A percentile compares a stretch with the other conserved stretches of the same genome.
phyloP scores from a whole-genome alignment of 2,888 invertebrate genomes.

The Herminia tarsipennalis region DNA sequence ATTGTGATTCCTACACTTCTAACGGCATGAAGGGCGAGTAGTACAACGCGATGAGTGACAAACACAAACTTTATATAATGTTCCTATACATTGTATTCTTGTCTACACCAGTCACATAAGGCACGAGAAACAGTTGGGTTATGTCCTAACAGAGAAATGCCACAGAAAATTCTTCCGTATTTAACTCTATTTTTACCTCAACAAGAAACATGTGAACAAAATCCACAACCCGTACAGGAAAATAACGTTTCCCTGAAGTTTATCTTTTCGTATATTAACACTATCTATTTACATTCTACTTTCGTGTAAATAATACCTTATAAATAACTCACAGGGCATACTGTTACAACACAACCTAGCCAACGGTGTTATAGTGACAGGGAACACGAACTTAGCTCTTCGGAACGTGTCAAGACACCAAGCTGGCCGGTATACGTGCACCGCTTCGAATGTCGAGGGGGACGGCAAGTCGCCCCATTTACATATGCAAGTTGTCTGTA shows the following conservation, averaged over 20 bases:
- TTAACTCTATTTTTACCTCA: too few species aligned
- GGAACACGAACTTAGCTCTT: conserved; percentile 90
- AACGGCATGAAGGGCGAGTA: too few species aligned
- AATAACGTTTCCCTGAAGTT: not conserved
- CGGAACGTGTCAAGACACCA: conserved; percentile 92
- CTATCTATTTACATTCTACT: conserved; percentile 16
- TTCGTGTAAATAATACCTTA: conserved; percentile 3
- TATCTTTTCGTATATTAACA: not conserved
- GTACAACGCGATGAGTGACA: too few species aligned
- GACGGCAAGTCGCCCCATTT: conserved; percentile 94
- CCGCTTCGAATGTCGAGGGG: conserved; percentile 96
- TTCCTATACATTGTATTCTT: too few species aligned
- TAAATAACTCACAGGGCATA: conserved; percentile 86
- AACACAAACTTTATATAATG: too few species aligned
- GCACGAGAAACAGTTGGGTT: too few species aligned
- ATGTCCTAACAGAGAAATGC: too few species aligned
- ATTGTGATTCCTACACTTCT: too few species aligned
- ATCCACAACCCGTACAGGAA: not conserved
- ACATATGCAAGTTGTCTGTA: conserved; percentile 95
- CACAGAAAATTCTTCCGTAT: too few species aligned
- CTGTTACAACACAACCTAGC: conserved; percentile 93
- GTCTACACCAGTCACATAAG: too few species aligned
- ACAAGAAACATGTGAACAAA: not conserved
- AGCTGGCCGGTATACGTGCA: conserved; percentile 95
- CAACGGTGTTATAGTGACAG: conserved; percentile 93